Conservation (phyloP, 2,888 invertebrate species). For the Megalurothrips usitatus region DNA sequence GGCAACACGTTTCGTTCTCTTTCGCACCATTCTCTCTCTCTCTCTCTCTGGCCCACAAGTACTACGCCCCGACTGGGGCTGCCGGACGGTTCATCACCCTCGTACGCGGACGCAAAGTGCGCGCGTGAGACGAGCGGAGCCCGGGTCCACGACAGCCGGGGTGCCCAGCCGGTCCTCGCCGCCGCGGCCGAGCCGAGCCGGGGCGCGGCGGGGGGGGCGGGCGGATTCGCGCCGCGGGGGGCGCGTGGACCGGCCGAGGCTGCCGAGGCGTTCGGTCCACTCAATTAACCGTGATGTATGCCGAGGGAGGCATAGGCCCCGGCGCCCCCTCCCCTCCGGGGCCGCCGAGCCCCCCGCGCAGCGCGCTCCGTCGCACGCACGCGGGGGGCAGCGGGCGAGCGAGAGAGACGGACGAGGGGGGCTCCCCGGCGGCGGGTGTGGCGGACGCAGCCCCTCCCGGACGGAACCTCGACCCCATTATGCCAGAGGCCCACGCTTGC, state of each 20-base stretch:
- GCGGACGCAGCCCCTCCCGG: no score
- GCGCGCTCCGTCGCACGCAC: no score
- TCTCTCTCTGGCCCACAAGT: not conserved
- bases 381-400: no score
- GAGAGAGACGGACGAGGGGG: no score
- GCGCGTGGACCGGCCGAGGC: not conserved
- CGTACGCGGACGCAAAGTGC: no score
- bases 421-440: no score
- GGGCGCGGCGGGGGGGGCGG: not conserved
- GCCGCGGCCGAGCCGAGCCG: not conserved
- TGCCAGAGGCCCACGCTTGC: no score
- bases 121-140: not conserved
- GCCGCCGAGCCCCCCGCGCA: not conserved
- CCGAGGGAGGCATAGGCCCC: conserved; percentile 14
- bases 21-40: not conserved
- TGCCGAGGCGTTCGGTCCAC: not conserved
- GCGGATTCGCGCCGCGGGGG: not conserved
- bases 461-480: no score
- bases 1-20: not conserved
- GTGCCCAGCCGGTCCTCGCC: not conserved
- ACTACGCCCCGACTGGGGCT: not conserved
- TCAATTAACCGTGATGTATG: conserved; percentile 26
- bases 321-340: no score
- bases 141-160: not conserved
- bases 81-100: no score